These are phyloP conservation scores for Syrrhaptes paradoxus DNA, from an alignment of 2,113 vertebrate species.

Conservation along the genomic window DNA sequence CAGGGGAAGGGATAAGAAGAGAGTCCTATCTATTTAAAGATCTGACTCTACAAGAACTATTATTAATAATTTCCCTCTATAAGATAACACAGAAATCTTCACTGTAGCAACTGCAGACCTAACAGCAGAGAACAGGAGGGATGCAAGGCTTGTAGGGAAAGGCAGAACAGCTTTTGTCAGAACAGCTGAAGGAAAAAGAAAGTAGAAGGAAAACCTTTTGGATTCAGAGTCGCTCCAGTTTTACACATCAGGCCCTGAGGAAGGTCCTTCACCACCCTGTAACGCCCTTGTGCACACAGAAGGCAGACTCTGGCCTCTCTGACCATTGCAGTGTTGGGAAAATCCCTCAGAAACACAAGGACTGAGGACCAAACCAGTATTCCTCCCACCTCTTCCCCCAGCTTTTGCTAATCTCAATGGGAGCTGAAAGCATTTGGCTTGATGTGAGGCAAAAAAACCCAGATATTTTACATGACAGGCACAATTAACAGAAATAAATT, in stretches of 20 bases:
- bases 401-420: not conserved
- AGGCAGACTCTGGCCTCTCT: not conserved
- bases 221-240: not conserved
- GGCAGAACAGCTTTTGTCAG: not conserved
- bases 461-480: not conserved
- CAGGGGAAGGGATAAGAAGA: not conserved
- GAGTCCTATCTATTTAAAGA: constrained; percentile 21
- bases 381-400: not conserved
- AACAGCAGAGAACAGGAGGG: not conserved
- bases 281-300: not conserved
- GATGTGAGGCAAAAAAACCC: not conserved
- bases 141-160: not conserved
- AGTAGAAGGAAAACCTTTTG: not conserved
- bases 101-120: not conserved
- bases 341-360: not conserved
- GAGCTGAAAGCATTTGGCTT: not conserved
- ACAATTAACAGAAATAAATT: constrained; percentile 51
- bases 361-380: not conserved
- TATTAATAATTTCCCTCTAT: not conserved
- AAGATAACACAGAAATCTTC: not conserved
- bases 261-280: not conserved
- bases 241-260: not conserved
- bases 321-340: not conserved
- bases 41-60: not conserved
- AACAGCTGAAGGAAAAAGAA: not conserved